phyloP scores from a whole-genome alignment of 2,888 invertebrate genomes.

The Ichneumon xanthorius region DNA sequence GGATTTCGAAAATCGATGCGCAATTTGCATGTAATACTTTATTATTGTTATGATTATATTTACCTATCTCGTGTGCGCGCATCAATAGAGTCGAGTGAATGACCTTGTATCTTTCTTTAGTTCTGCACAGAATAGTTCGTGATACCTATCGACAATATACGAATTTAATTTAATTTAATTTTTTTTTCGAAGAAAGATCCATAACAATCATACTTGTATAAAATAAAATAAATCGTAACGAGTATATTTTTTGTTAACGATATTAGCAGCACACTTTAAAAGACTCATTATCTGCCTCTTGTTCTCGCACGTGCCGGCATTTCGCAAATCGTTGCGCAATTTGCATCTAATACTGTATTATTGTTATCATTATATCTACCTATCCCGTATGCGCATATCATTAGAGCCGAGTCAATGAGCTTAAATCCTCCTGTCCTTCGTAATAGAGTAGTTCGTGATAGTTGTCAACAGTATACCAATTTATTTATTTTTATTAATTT shows the following conservation, averaged over 20 bases:
- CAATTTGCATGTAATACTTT: slow-evolving; percentile 19
- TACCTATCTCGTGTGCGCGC: background rate
- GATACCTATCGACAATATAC: background rate
- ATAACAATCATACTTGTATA: too few relatives aligned
- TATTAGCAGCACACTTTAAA: slow-evolving; percentile 47
- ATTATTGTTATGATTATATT: background rate
- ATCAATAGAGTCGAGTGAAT: background rate
- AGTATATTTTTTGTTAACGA: background rate
- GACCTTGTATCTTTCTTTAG: background rate
- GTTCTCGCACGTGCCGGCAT: slow-evolving; percentile 40
- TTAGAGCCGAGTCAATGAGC: background rate
- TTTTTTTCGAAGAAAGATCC: background rate
- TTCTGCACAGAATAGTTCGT: background rate
- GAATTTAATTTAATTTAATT: background rate
- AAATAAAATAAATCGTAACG: too few relatives aligned
- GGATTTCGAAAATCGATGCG: slow-evolving; percentile 58
- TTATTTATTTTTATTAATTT: background rate
- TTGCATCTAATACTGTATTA: slow-evolving; percentile 10
- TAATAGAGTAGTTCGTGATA: background rate
- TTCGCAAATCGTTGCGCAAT: slow-evolving; percentile 59
- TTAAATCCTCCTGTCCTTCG: background rate
- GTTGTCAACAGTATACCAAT: background rate
- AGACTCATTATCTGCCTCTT: slow-evolving; percentile 27
- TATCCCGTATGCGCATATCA: background rate
- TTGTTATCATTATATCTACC: background rate